Evolutionary conservation across 2,113 vertebrate species (phyloP), one percentile per base, ranked within the genome.

Genomic region (Nothoprocta pentlandii): DNA sequence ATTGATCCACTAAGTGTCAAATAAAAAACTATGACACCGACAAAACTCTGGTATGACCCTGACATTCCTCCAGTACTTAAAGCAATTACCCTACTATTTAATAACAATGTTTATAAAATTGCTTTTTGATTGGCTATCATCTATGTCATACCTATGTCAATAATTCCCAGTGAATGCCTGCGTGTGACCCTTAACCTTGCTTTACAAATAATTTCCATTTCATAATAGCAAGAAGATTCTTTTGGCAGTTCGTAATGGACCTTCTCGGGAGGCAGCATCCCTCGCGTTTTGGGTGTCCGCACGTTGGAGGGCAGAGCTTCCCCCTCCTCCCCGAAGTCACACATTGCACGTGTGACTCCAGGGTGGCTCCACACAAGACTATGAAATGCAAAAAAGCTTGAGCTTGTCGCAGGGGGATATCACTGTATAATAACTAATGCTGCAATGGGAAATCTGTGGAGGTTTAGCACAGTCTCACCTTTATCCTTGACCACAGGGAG

Each of bases 51-150:
- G 63, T 96, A 66, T 94, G 97, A 98, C 98, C 98, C 97, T 96
- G 97, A 97, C 97, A 96, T 97, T 97, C 97, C 96, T 97, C 97
- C 93, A 87, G 96, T 98, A 98, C 98, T 98, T 98, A 98, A 97
- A 97, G 97, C 97, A 98, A 98, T 98, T 98, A 97, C 97, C 96
- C 97, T 97, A 96, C 96, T 97, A 96, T 98, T 98, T 98, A 98
- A 98, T 98, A 98, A 98, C 97, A 98, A 97, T 98, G 96, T 98
- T 98, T 98, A 98, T 97, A 89, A 97, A 98, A 98, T 98, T 98
- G 97, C 93, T 97, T 98, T 98, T 98, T 97, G 98, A 97, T 98
- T 98, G 97, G 96, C 96, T 97, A 96, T 97, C 93, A 96, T 97
- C 94, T 94, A 73, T 96, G 97, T 97, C 97, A 96, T 96, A 95